These are phyloP conservation scores for Drosophila macrospina DNA, from an alignment of 2,888 invertebrate genomes.

Conservation along the genomic window DNA sequence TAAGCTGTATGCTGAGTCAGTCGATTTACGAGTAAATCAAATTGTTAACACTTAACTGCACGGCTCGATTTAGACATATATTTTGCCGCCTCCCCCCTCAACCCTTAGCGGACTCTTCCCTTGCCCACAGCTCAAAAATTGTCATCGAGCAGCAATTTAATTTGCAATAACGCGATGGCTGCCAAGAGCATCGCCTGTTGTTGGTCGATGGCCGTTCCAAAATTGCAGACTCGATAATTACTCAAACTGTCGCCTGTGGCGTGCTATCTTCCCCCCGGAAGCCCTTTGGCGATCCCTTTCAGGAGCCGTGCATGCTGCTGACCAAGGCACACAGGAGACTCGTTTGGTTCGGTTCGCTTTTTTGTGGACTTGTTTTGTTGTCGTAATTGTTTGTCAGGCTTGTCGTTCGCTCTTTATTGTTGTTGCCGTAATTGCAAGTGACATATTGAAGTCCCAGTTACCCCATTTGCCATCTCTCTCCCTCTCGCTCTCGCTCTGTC, in stretches of 20 bases:
- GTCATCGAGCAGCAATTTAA: conserved; percentile 70
- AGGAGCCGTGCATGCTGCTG: conserved; percentile 32
- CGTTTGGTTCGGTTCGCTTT: conserved; percentile 30
- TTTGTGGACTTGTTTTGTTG: conserved; percentile 25
- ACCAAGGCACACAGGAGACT: conserved; percentile 54
- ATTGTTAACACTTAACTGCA: conserved; percentile 66
- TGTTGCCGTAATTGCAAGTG: conserved; percentile 70
- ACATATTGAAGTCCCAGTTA: conserved; percentile 66
- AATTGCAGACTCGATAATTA: conserved; percentile 77
- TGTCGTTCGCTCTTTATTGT: conserved; percentile 49
- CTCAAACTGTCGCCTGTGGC: conserved; percentile 79
- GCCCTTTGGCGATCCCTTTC: conserved; percentile 3
- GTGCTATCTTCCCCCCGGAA: conserved; percentile 41
- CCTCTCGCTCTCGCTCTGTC: background rate
- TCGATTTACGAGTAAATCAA: conserved; percentile 52
- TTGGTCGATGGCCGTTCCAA: conserved; percentile 53
- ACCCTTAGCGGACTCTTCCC: background rate
- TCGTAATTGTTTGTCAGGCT: conserved; percentile 77
- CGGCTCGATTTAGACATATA: conserved; percentile 41
- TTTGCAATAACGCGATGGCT: conserved; percentile 76
- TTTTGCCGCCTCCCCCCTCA: background rate
- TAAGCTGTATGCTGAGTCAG: conserved; percentile 17
- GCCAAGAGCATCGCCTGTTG: conserved; percentile 62
- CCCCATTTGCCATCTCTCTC: conserved; percentile 24
- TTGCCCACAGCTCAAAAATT: conserved; percentile 12